A percentile compares a stretch with the other conserved stretches of the same genome.
Evolutionary conservation across 2,888 invertebrate species (phyloP).

Genomic region (Agrotis clavis): DNA sequence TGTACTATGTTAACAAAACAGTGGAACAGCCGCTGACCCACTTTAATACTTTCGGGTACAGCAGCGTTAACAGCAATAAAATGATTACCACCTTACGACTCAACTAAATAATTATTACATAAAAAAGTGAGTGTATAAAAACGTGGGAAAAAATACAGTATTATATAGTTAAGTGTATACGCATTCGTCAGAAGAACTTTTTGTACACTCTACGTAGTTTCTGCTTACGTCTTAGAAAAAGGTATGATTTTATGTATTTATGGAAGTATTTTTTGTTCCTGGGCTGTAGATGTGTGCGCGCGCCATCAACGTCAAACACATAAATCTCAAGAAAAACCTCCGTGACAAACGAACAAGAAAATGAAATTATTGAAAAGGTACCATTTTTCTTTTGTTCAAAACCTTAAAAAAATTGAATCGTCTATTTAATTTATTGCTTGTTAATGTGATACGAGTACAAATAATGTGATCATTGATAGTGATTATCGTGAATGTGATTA

Average conservation of each 20-base stretch:
- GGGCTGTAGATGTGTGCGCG: not conserved
- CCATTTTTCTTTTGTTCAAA: not conserved
- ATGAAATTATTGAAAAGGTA: not conserved
- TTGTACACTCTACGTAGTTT: no score
- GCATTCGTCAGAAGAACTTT: no score
- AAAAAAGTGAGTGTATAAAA: no score
- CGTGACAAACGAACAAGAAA: not conserved
- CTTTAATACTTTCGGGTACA: no score
- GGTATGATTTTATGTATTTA: not conserved
- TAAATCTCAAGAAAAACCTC: not conserved
- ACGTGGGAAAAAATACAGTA: no score
- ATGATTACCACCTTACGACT: no score
- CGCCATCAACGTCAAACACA: not conserved
- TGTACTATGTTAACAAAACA: no score
- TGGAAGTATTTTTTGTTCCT: not conserved
- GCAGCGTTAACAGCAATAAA: no score
- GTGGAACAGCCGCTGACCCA: no score
- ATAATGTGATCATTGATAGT: not conserved
- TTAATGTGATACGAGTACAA: not conserved
- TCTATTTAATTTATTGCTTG: not conserved
- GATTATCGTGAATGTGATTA: no score
- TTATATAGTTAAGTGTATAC: no score
- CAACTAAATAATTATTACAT: no score
- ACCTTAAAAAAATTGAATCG: not conserved
- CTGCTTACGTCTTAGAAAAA: not conserved